phyloP scores from a whole-genome alignment of 2,113 vertebrate species.

The Phalacrocorax carbo region DNA sequence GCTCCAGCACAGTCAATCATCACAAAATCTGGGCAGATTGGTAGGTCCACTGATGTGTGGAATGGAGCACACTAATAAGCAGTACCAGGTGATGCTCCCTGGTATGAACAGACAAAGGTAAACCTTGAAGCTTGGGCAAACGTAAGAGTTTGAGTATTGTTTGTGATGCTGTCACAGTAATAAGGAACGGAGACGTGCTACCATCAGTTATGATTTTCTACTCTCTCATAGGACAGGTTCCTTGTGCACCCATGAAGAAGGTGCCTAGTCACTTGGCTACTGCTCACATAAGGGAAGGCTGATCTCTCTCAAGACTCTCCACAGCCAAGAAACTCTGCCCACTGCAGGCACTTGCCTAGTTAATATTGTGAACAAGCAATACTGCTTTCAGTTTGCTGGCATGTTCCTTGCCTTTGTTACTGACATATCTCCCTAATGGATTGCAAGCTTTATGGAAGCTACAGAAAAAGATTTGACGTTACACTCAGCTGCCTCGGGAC shows the following conservation, averaged over 20 bases:
- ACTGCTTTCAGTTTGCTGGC: neutral
- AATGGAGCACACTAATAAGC: neutral
- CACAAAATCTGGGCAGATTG: neutral
- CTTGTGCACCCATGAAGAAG: neutral
- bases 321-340: neutral
- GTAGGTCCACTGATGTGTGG: neutral
- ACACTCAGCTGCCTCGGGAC: neutral
- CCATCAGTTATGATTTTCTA: neutral
- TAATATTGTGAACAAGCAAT: neutral
- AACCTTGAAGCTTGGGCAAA: neutral
- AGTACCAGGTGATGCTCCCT: neutral
- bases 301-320: neutral
- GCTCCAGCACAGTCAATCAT: neutral
- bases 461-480: neutral
- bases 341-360: rapidly evolving
- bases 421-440: neutral
- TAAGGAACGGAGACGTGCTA: neutral
- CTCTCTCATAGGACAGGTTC: neutral
- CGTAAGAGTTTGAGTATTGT: neutral
- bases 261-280: neutral
- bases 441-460: neutral
- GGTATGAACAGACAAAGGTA: neutral
- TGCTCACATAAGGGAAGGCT: neutral
- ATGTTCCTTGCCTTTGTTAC: neutral
- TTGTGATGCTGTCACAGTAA: neutral